These are phyloP conservation scores for Timema cristinae DNA, from an alignment of 2,888 invertebrate genomes.

Conservation along the genomic window DNA sequence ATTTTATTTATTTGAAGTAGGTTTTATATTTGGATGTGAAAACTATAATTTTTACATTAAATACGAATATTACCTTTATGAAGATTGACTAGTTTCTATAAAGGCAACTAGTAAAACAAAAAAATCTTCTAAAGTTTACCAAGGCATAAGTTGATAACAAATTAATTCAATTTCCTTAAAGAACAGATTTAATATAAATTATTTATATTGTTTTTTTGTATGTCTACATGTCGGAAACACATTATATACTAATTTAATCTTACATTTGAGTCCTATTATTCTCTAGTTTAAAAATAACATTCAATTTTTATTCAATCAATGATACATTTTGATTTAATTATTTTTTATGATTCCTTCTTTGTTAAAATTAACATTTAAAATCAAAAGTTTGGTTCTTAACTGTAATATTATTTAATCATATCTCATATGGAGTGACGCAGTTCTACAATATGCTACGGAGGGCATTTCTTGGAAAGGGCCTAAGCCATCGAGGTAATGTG, in stretches of 20 bases:
- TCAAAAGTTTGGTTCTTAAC: background rate
- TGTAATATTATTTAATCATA: conserved; percentile 48
- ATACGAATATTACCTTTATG: no score
- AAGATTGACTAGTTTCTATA: no score
- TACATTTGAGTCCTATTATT: background rate
- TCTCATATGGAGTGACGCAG: conserved; percentile 66
- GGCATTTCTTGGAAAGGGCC: conserved; percentile 75
- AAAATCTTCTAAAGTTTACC: no score
- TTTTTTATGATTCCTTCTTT: background rate
- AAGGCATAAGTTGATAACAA: no score
- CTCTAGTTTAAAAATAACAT: background rate
- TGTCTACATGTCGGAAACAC: no score
- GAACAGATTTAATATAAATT: no score
- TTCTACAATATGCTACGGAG: conserved; percentile 65
- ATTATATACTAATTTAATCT: background rate
- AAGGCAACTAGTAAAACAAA: no score
- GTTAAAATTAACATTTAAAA: background rate
- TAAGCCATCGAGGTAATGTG: conserved; percentile 54
- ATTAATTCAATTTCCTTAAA: no score
- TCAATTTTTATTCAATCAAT: background rate
- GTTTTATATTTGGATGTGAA: no score
- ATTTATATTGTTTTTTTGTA: no score
- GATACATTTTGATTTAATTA: background rate
- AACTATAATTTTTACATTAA: no score
- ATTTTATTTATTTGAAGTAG: no score